phyloP scores from a whole-genome alignment of 2,888 invertebrate genomes.

The Chironomus tentans region DNA sequence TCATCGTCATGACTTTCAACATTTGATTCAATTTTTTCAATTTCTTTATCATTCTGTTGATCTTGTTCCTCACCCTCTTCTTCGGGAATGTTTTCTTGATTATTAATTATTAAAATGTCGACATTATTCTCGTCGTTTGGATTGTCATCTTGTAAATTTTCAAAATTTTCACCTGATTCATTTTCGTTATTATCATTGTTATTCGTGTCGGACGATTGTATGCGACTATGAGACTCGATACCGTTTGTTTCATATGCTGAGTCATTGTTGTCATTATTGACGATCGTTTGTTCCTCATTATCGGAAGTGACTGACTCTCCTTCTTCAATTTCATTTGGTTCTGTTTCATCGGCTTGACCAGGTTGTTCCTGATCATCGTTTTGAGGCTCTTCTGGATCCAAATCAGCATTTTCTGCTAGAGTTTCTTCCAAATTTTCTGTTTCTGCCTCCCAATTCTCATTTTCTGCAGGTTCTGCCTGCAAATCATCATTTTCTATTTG shows the following conservation, averaged over 20 bases:
- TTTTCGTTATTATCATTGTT: slow-evolving; percentile 29
- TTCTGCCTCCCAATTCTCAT: no score
- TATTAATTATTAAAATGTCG: not conserved
- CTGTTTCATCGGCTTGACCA: not conserved
- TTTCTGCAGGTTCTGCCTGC: not conserved
- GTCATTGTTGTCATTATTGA: slow-evolving; percentile 30
- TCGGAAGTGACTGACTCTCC: slow-evolving; percentile 1
- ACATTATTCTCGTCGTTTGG: slow-evolving; percentile 27
- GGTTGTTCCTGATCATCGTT: slow-evolving; percentile 19
- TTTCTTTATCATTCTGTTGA: not conserved
- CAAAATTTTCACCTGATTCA: slow-evolving; percentile 29
- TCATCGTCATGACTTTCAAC: slow-evolving; percentile 29
- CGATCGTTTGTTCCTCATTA: slow-evolving; percentile 27
- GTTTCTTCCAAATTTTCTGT: no score
- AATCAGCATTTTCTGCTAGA: no score
- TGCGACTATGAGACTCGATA: slow-evolving; percentile 29
- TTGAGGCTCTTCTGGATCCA: not conserved
- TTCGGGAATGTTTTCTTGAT: slow-evolving; percentile 20
- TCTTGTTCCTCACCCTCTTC: slow-evolving; percentile 29
- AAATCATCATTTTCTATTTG: slow-evolving; percentile 26
- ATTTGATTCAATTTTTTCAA: slow-evolving; percentile 16
- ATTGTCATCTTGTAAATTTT: slow-evolving; percentile 30
- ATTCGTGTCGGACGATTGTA: slow-evolving; percentile 20
- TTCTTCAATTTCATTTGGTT: slow-evolving; percentile 15
- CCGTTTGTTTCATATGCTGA: slow-evolving; percentile 34